A percentile compares a stretch with the other conserved stretches of the same genome.
phyloP scores from a whole-genome alignment of 2,113 vertebrate species.

The Triplophysa siluroides region DNA sequence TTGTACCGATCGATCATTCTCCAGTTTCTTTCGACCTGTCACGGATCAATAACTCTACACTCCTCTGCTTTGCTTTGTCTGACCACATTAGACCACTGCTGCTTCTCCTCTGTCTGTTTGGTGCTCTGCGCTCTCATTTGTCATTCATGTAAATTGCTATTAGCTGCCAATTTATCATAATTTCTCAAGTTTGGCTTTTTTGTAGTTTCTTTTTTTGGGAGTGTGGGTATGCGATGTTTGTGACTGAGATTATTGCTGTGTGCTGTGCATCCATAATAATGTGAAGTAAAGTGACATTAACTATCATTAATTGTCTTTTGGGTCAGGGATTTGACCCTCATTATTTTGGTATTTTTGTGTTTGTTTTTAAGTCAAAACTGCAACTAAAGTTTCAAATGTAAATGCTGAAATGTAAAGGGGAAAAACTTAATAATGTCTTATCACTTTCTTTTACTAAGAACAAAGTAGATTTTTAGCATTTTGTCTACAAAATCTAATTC shows the following conservation, averaged over 20 bases:
- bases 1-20: conserved; percentile 41
- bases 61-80: conserved; percentile 39
- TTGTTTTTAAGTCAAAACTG: too few species aligned
- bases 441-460: too few species aligned
- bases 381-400: too few species aligned
- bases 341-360: too few species aligned
- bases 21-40: conserved; percentile 32
- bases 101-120: neutral
- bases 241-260: neutral
- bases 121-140: conserved; percentile 8
- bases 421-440: too few species aligned
- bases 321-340: too few species aligned
- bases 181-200: neutral
- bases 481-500: too few species aligned
- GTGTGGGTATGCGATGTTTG: neutral
- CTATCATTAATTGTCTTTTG: too few species aligned
- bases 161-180: conserved; percentile 1
- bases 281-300: neutral
- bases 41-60: conserved; percentile 45
- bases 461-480: too few species aligned
- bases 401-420: too few species aligned
- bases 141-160: neutral
- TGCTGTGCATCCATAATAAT: neutral
- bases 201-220: neutral
- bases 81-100: conserved; percentile 20